Base-by-base conservation (phyloP, 2,888 invertebrate genomes). In the Scaptomyza cyrtandrae region DNA sequence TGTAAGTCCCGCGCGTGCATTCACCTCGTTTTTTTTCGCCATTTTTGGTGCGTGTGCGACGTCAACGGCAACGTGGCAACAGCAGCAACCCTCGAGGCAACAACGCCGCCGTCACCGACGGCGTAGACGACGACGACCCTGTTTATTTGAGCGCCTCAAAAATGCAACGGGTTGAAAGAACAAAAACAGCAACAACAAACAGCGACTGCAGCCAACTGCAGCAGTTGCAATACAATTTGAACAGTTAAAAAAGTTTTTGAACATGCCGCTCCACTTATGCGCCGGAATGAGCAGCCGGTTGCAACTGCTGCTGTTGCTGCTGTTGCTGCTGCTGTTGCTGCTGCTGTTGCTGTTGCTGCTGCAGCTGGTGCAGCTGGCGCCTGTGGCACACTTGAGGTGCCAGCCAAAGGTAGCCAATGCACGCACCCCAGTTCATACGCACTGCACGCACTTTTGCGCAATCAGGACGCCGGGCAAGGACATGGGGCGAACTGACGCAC, bases 1-100 rank as follows among this genome's bases (percentile, higher is more conserved):
- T 80, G 80, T 84, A 90, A 88, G 88, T 86, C 81, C 84, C 82
- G 88, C 79, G 88, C 82, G 91, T 90, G 84, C 91, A 89, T 91
- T 91, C 90, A 91, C 91, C 91, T 90, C 90, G 89, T 75, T 79
- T 88, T 78, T 83, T 83, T 85, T 80, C 78, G 82, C 81, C 83
- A 71, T 80, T 81, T 86, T 88, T 67, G 77, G 86, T 87, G 88
- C 86, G 86, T 85, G 85, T 85, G 85, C 73, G 73, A 76, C 80
- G 72, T 60, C 59, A 63, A 64, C 63, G 63, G 62, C 62, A 73
- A 64, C 67, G 41, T 41, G 59, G 53, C 63, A 71, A 60, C 71
- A 66, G 61, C 78, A 66, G 71, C 88, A 79, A 80, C 82, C 75
- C 80, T 77, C 57, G 69, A 64, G 37, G 52, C 39, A 52, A 27